These are phyloP conservation scores for Pteronura brasiliensis DNA, from an alignment of 2,113 vertebrate genomes.

Conservation along the genomic window DNA sequence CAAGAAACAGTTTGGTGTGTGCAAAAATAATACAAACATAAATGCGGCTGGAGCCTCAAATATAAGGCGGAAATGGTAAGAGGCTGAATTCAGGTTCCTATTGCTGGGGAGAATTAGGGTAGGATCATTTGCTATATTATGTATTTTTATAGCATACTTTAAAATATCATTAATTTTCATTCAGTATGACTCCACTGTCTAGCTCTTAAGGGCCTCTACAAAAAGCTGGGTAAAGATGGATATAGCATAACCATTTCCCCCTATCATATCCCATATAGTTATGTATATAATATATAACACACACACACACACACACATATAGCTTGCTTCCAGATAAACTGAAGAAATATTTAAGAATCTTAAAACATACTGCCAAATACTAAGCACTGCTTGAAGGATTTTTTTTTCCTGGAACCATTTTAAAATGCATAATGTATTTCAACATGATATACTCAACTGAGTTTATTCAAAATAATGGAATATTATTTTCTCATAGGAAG, in stretches of 20 bases:
- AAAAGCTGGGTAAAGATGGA: background rate
- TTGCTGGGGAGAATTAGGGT: background rate
- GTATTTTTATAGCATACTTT: background rate
- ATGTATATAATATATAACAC: too few species aligned
- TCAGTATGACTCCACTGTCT: background rate
- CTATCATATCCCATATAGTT: background rate
- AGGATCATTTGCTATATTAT: background rate
- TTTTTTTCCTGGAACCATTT: background rate
- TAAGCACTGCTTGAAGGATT: background rate
- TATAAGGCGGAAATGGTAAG: background rate
- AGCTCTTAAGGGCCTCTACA: background rate
- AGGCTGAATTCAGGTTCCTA: background rate
- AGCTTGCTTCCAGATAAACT: background rate
- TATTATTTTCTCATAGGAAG: background rate
- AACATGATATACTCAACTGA: background rate
- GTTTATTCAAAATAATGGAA: background rate
- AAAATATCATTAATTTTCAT: background rate
- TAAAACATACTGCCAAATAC: background rate
- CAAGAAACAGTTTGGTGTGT: background rate
- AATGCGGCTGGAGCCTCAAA: background rate
- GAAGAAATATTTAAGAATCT: background rate
- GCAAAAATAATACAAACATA: background rate
- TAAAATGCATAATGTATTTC: background rate
- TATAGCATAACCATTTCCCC: background rate
- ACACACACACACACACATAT: background rate